Conservation (phyloP, 2,113 vertebrate species). For the Echinops telfairi region DNA sequence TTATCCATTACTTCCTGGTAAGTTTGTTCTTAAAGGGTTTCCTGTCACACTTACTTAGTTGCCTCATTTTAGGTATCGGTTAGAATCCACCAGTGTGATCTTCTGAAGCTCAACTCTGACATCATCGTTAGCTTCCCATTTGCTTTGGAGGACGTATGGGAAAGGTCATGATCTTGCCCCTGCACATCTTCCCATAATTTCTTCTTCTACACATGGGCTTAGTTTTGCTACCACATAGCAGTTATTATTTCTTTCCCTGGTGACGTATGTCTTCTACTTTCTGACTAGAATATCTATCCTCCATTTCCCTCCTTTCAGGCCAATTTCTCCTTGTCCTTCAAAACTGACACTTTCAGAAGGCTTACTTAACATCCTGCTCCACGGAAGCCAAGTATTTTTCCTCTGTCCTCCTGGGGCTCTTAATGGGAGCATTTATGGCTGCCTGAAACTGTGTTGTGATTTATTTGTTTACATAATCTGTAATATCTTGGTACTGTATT, state of each 20-base stretch:
- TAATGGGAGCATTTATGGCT: not conserved
- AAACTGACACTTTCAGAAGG: slow-evolving; percentile 22
- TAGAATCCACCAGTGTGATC: not conserved
- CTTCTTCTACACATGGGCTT: not conserved
- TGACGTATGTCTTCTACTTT: not conserved
- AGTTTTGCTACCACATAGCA: not conserved
- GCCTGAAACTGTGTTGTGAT: not conserved
- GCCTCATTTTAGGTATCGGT: not conserved
- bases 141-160: not conserved
- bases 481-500: not conserved
- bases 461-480: slow-evolving; percentile 60
- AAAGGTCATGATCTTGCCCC: not conserved
- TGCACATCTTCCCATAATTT: not conserved
- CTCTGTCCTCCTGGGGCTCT: not conserved
- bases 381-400: not conserved
- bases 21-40: slow-evolving; percentile 9
- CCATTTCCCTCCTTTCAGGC: not conserved
- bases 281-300: not conserved
- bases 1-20: not conserved
- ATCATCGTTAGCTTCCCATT: slow-evolving; percentile 5
- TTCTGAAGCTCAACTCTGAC: slow-evolving; percentile 16
- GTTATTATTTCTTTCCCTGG: not conserved
- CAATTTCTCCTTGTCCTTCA: slow-evolving; percentile 17
- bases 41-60: not conserved
- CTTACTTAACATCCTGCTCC: not conserved